Percentiles rank a stretch among this genome's conserved stretches.
Conservation (phyloP, 2,113 vertebrate genomes). For the Lonchura striata region DNA sequence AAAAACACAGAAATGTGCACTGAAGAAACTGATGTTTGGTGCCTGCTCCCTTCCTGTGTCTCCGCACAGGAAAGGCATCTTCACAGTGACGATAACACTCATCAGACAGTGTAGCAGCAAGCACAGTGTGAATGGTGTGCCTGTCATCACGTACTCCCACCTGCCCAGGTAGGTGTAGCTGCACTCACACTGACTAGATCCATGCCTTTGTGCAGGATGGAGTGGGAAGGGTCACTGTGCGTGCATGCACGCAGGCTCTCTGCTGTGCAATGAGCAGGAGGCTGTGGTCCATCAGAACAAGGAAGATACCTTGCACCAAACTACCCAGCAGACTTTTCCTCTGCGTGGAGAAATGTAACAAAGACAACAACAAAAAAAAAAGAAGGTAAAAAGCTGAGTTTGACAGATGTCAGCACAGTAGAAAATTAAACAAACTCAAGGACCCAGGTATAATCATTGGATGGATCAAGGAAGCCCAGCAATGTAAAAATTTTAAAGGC, state of each 20-base stretch:
- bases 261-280: not conserved
- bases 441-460: not conserved
- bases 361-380: not conserved
- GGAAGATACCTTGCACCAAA: not conserved
- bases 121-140: not conserved
- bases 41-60: not conserved
- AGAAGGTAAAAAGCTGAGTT: not conserved
- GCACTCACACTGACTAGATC: rapidly evolving
- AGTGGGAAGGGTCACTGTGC: not conserved
- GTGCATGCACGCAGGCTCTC: rapidly evolving
- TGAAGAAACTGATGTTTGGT: not conserved
- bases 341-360: not conserved
- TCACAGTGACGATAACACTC: not conserved
- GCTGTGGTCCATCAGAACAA: not conserved
- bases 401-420: not conserved
- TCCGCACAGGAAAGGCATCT: not conserved
- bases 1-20: not conserved
- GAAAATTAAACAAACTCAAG: not conserved
- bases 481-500: not conserved
- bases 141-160: not conserved
- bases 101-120: not conserved
- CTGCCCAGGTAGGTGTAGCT: not conserved
- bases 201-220: not conserved
- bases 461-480: not conserved
- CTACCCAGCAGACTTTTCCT: not conserved